phyloP scores from a whole-genome alignment of 1,140 invertebrate species.

The Drosophila ficusphila region DNA sequence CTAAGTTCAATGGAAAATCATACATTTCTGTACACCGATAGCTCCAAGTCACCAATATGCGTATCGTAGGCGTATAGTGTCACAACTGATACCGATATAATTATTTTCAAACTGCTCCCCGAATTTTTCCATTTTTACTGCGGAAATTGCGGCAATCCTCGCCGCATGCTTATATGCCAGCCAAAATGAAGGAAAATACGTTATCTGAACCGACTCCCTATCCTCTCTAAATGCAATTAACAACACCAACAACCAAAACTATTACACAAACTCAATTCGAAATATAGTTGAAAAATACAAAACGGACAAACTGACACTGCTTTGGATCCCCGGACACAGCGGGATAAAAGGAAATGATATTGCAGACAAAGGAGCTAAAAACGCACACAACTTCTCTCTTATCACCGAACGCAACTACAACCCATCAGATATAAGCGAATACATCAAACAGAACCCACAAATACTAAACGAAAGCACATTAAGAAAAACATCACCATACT shows the following conservation, averaged over 20 bases:
- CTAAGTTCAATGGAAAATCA: too few relatives aligned
- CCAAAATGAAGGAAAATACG: slow-evolving; percentile 5
- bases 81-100: too few relatives aligned
- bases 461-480: background rate
- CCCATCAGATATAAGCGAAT: slow-evolving; percentile 1
- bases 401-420: slow-evolving; percentile 5
- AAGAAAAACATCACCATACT: background rate
- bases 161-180: slow-evolving; percentile 1
- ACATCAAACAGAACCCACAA: slow-evolving; percentile 9
- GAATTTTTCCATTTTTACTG: slow-evolving; percentile 1
- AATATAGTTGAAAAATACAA: slow-evolving; percentile 6
- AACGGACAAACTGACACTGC: background rate
- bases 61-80: too few relatives aligned
- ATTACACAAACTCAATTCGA: background rate
- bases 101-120: too few relatives aligned
- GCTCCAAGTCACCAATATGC: too few relatives aligned
- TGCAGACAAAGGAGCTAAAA: slow-evolving; percentile 1
- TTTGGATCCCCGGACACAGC: slow-evolving; percentile 10
- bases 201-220: slow-evolving; percentile 5
- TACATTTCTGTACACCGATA: too few relatives aligned
- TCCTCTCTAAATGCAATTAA: slow-evolving; percentile 13
- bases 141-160: slow-evolving; percentile 4
- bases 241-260: slow-evolving; percentile 2
- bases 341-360: slow-evolving; percentile 5
- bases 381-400: slow-evolving; percentile 4